Conservation (phyloP, 2,888 invertebrate genomes). For the Tachina lurida region DNA sequence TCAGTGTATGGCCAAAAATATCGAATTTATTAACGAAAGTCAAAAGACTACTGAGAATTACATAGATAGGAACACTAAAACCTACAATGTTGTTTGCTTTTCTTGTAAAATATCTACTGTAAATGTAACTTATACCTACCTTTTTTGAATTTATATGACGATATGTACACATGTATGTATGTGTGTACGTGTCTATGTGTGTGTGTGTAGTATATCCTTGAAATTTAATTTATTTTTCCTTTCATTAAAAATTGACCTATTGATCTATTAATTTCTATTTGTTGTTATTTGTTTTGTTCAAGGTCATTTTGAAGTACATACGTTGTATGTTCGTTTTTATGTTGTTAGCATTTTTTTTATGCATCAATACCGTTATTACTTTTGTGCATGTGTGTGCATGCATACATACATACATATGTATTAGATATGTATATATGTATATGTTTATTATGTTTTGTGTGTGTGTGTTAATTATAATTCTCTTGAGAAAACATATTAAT, state of each 20-base stretch:
- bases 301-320: conserved; percentile 50
- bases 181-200: not conserved
- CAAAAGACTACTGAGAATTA: too few relatives aligned
- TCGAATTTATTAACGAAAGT: too few relatives aligned
- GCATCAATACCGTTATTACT: conserved; percentile 30
- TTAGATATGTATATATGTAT: not conserved
- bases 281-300: conserved; percentile 34
- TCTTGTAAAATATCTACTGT: too few relatives aligned
- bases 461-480: conserved; percentile 15
- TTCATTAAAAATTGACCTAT: conserved; percentile 54
- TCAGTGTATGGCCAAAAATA: too few relatives aligned
- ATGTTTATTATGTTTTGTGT: not conserved
- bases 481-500: conserved; percentile 49
- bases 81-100: too few relatives aligned
- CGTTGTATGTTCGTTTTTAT: conserved; percentile 38
- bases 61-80: too few relatives aligned
- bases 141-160: not conserved
- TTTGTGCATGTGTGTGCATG: conserved; percentile 1
- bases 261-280: conserved; percentile 64
- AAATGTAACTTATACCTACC: too few relatives aligned
- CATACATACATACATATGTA: not conserved
- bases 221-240: not conserved
- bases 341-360: not conserved
- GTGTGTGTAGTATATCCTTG: too few relatives aligned
- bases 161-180: not conserved